These are phyloP conservation scores for Lepus oiostolus DNA, from an alignment of 2,797 vertebrate species.

Conservation along the genomic window DNA sequence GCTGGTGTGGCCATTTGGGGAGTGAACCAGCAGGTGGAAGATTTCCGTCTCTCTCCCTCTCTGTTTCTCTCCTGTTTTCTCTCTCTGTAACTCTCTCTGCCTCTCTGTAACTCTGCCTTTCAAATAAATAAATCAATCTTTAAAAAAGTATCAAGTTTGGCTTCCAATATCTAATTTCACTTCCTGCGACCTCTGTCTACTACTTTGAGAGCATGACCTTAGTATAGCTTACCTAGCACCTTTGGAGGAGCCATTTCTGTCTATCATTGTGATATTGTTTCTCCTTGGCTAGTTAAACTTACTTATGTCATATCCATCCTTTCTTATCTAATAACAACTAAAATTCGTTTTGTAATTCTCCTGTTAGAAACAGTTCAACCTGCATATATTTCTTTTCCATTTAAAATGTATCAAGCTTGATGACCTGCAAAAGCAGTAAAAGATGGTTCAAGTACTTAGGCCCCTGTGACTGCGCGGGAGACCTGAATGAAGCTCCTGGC, in stretches of 20 bases:
- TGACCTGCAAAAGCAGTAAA: too few relatives aligned
- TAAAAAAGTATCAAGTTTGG: background rate
- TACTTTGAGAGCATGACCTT: background rate
- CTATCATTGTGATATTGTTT: background rate
- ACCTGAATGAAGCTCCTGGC: too few relatives aligned
- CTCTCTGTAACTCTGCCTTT: background rate
- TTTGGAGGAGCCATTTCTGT: background rate
- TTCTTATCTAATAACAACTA: constrained; percentile 22
- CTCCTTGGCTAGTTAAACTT: background rate
- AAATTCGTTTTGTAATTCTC: background rate
- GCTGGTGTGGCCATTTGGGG: too few relatives aligned
- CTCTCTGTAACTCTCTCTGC: too few relatives aligned
- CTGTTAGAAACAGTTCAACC: background rate
- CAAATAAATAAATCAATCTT: background rate
- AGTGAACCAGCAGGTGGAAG: too few relatives aligned
- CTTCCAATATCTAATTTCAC: background rate
- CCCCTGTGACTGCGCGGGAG: too few relatives aligned
- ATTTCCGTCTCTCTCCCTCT: too few relatives aligned
- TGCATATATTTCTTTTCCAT: background rate
- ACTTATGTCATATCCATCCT: background rate
- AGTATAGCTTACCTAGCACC: background rate
- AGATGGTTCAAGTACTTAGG: too few relatives aligned
- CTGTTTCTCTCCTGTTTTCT: too few relatives aligned
- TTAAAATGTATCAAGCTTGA: background rate
- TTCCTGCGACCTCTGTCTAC: background rate